Conservation (phyloP, 2,113 vertebrate genomes). For the Rutilus rutilus region DNA sequence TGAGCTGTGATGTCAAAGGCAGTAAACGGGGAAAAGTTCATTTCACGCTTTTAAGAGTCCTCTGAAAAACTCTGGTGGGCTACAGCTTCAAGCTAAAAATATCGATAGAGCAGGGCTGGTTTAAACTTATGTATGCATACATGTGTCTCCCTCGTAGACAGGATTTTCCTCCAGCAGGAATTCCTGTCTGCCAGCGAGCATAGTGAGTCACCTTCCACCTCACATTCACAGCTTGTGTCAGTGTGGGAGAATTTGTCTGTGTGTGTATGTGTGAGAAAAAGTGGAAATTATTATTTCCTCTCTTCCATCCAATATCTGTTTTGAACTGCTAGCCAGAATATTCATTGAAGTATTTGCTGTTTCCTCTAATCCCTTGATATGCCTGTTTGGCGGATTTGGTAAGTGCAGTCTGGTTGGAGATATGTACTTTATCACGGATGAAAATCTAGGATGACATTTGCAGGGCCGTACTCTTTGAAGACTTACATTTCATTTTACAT, state of each 20-base stretch:
- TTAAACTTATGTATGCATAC: slow-evolving; percentile 5
- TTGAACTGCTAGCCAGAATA: slow-evolving; percentile 16
- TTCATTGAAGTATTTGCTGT: slow-evolving; percentile 9
- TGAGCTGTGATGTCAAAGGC: background rate
- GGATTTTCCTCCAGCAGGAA: slow-evolving; percentile 45
- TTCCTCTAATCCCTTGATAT: background rate
- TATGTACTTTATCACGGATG: background rate
- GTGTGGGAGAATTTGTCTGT: slow-evolving; percentile 37
- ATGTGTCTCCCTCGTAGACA: slow-evolving; percentile 20
- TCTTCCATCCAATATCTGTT: slow-evolving; percentile 18
- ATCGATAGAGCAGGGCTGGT: background rate
- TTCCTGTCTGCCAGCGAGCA: slow-evolving; percentile 35
- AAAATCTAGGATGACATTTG: slow-evolving; percentile 1
- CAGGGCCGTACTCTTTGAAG: slow-evolving; percentile 6
- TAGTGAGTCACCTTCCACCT: slow-evolving; percentile 38
- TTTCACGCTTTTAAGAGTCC: background rate
- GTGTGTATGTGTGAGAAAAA: slow-evolving; percentile 29
- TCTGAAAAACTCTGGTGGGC: background rate
- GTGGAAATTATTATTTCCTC: slow-evolving; percentile 15
- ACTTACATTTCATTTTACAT: background rate
- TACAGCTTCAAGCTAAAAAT: slow-evolving; percentile 3
- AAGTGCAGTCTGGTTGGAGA: background rate
- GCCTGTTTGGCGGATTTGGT: background rate
- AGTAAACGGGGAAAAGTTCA: background rate
- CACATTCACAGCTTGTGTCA: slow-evolving; percentile 27